Base-by-base conservation (phyloP, 2,113 vertebrate genomes). In the Circaetus cinerascens region DNA sequence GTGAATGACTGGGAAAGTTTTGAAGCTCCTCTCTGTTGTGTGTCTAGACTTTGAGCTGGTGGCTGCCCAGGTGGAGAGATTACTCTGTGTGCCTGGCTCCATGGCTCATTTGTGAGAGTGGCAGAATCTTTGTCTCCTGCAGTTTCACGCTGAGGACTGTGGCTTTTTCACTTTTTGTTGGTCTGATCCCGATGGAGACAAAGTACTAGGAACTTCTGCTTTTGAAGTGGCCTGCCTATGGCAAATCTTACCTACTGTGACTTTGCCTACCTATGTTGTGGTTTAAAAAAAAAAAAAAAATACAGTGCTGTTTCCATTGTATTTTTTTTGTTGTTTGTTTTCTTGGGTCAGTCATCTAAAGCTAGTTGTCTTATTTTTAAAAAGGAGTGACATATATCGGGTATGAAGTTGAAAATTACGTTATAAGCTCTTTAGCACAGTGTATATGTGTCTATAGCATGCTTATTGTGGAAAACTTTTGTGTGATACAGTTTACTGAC, bases 1-100 rank as follows among this genome's bases (percentile, higher is more conserved):
- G 43, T 83, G 93, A 89, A 72, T 92, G 68, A 69, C 68, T 91
- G 62, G 62, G 57, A 57, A 90, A 78, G 40, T 88, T 90, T 76
- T 89, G 94, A 93, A 94, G 73, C 32, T 95, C 30, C 14, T 23
- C 32, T 83, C 46, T 91, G 23, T 63, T 72, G 9, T 67, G 10
- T 23, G 1, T 53, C 26, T 69, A 27, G 53, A 43, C 51, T 96
- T 86, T 85, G 60, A 75, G 45, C 40, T n/a, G 57, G 22, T 64
- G 51, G 29, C 69, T 85, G 57, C 83, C 46, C 43, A 56, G 86
- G 50, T 82, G 36, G 59, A 48, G 71, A 71, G 64, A 88, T 77
- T 36, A 22, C n/a, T 53, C 21, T 40, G 7, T 62, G 69, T 74
- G 56, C 46, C n/a, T 45, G 48, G n/a, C 22, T 83, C 68, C 43